These are phyloP conservation scores for Taphrorychus bicolor DNA, from an alignment of 2,888 invertebrate species.

Conservation along the genomic window DNA sequence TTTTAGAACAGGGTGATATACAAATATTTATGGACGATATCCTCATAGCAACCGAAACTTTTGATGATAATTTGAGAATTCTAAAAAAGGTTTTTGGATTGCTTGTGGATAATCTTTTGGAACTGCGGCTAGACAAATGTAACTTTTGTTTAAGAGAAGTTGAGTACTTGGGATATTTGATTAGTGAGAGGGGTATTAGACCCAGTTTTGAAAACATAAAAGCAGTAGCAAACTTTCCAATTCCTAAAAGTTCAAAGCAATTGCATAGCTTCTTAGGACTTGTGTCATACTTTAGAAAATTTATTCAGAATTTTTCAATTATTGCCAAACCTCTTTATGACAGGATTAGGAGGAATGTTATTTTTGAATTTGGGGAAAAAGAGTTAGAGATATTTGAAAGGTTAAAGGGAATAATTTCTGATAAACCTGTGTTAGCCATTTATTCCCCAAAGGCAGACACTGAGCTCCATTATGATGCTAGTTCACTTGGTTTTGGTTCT, in stretches of 20 bases:
- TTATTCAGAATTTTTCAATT: too few relatives aligned
- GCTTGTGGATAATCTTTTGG: background rate
- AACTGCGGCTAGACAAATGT: background rate
- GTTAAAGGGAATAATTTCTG: too few relatives aligned
- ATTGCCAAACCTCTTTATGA: too few relatives aligned
- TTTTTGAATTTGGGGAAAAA: too few relatives aligned
- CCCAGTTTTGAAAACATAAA: background rate
- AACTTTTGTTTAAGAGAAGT: background rate
- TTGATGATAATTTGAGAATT: background rate
- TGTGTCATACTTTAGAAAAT: background rate
- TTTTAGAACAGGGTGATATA: background rate
- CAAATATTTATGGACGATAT: background rate
- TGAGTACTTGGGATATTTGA: background rate
- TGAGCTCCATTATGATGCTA: conserved; percentile 53
- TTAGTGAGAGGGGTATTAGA: background rate
- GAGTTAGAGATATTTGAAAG: too few relatives aligned
- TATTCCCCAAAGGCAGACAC: too few relatives aligned
- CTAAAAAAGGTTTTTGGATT: background rate
- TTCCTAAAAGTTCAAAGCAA: background rate
- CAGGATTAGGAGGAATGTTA: too few relatives aligned
- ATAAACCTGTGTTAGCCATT: too few relatives aligned
- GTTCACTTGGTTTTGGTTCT: conserved; percentile 49
- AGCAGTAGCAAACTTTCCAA: background rate
- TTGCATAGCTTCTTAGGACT: background rate
- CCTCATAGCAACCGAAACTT: background rate